A percentile compares a stretch with the other conserved stretches of the same genome.
These are phyloP conservation scores for Acanthococcus lagerstroemiae DNA, from an alignment of 2,888 invertebrate genomes.

Conservation along the genomic window DNA sequence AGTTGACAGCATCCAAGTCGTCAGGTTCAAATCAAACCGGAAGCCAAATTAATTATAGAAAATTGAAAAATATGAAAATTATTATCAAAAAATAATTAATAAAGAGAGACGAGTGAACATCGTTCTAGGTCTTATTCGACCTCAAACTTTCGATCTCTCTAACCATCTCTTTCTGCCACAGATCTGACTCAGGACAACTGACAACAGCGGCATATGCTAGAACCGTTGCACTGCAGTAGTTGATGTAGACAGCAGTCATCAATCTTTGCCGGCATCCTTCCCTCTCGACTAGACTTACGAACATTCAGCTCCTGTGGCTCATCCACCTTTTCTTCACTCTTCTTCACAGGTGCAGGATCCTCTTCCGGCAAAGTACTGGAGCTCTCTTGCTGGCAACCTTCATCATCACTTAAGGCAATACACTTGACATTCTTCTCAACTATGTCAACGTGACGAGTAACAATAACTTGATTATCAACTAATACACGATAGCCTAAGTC, in stretches of 20 bases:
- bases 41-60: too few relatives aligned
- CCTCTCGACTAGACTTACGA: not conserved
- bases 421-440: not conserved
- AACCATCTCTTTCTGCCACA: not conserved
- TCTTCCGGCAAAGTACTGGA: too few relatives aligned
- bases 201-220: not conserved
- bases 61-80: too few relatives aligned
- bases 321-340: not conserved
- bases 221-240: not conserved
- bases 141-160: not conserved
- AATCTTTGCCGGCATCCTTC: not conserved
- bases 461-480: not conserved
- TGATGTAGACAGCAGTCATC: not conserved
- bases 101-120: too few relatives aligned
- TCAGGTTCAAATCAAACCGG: too few relatives aligned
- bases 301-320: not conserved
- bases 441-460: not conserved
- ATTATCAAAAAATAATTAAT: too few relatives aligned
- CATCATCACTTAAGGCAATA: not conserved
- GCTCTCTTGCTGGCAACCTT: too few relatives aligned
- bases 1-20: too few relatives aligned
- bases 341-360: too few relatives aligned
- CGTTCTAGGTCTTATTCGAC: not conserved
- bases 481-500: too few relatives aligned
- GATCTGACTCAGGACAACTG: not conserved